Evolutionary conservation across 2,888 invertebrate genomes (phyloP).

Genomic region (Malachius bipustulatus): DNA sequence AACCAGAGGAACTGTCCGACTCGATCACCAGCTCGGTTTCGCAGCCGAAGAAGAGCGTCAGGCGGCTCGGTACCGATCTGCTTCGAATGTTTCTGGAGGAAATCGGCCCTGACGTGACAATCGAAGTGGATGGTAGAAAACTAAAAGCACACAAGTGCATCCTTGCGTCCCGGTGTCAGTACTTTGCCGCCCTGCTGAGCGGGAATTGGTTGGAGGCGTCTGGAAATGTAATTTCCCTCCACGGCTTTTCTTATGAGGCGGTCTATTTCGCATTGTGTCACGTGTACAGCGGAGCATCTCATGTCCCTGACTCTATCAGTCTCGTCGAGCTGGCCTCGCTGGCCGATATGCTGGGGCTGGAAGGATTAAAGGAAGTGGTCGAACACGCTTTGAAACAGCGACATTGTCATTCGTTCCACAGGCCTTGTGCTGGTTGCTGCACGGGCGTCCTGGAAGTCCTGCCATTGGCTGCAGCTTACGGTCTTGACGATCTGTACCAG

Average conservation of each 20-base stretch:
- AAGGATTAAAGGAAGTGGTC: slow-evolving; percentile 86
- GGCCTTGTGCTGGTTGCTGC: slow-evolving; percentile 81
- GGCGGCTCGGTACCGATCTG: slow-evolving; percentile 69
- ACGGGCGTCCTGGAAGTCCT: slow-evolving; percentile 80
- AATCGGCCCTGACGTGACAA: slow-evolving; percentile 76
- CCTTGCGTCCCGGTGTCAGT: slow-evolving; percentile 80
- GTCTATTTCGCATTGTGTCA: slow-evolving; percentile 88
- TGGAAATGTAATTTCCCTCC: slow-evolving; percentile 72
- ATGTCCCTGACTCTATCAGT: slow-evolving; percentile 76
- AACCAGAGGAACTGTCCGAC: slow-evolving; percentile 28
- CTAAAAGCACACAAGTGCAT: slow-evolving; percentile 89
- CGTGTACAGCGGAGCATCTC: slow-evolving; percentile 86
- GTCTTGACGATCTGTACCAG: slow-evolving; percentile 75
- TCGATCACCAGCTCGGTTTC: slow-evolving; percentile 30
- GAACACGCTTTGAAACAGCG: slow-evolving; percentile 64
- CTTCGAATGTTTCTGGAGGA: slow-evolving; percentile 85
- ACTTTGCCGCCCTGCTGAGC: slow-evolving; percentile 83
- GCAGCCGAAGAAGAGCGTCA: slow-evolving; percentile 40
- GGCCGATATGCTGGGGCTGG: slow-evolving; percentile 80
- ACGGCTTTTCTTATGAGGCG: slow-evolving; percentile 72
- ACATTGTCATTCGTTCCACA: slow-evolving; percentile 91
- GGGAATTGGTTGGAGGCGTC: slow-evolving; percentile 74
- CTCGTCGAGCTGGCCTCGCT: slow-evolving; percentile 78
- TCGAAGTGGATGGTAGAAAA: slow-evolving; percentile 70
- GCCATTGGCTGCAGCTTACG: slow-evolving; percentile 73